A percentile compares a stretch with the other conserved stretches of the same genome.
These are phyloP conservation scores for Zaprionus ornatus DNA, from an alignment of 1,140 invertebrate species.

Conservation along the genomic window DNA sequence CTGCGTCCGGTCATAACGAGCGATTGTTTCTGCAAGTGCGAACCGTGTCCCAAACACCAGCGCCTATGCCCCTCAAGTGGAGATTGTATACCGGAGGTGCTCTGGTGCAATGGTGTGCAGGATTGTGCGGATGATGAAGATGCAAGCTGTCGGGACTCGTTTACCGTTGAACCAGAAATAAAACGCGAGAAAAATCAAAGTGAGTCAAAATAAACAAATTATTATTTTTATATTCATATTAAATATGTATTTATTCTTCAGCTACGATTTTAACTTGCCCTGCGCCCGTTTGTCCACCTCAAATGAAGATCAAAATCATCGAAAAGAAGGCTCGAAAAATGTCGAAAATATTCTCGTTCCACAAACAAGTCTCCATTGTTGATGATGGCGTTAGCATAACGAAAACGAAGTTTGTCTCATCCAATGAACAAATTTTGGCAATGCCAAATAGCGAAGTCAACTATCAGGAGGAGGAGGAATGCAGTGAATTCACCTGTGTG, in stretches of 20 bases:
- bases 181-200: slow-evolving; percentile 60
- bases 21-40: slow-evolving; percentile 90
- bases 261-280: slow-evolving; percentile 81
- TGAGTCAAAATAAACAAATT: slow-evolving; percentile 23
- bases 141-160: slow-evolving; percentile 85
- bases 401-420: slow-evolving; percentile 73
- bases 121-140: slow-evolving; percentile 94
- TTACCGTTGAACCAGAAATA: slow-evolving; percentile 53
- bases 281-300: slow-evolving; percentile 85
- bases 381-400: slow-evolving; percentile 70
- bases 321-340: slow-evolving; percentile 77
- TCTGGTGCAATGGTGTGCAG: slow-evolving; percentile 92
- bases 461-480: slow-evolving; percentile 66
- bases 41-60: slow-evolving; percentile 87
- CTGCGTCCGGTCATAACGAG: slow-evolving; percentile 74
- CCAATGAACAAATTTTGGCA: slow-evolving; percentile 62
- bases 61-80: slow-evolving; percentile 90
- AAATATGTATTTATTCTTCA: slow-evolving; percentile 8
- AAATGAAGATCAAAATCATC: slow-evolving; percentile 85
- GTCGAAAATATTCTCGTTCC: slow-evolving; percentile 81
- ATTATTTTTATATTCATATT: not conserved
- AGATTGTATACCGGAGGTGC: slow-evolving; percentile 88
- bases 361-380: slow-evolving; percentile 66
- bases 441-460: slow-evolving; percentile 62
- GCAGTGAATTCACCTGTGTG: slow-evolving; percentile 79